Base-by-base conservation (phyloP, 2,113 vertebrate genomes). In the Silurus glanis region DNA sequence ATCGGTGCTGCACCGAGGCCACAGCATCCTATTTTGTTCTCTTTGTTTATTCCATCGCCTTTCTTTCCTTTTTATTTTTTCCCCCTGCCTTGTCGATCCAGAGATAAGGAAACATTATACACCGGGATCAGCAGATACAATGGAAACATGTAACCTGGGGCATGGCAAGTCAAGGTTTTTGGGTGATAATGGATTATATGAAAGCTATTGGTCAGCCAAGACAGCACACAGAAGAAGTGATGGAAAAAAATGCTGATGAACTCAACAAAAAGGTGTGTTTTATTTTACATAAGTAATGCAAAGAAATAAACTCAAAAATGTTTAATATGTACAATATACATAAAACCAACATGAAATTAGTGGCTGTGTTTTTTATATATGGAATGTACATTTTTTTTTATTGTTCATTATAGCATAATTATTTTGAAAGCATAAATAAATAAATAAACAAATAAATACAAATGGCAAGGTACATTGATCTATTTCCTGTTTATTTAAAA, bases 1-100 rank as follows among this genome's bases (percentile, higher is more conserved):
- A 91, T 87, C 69, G 45, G 58, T 67, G 55, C 86, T 86, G 80
- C 83, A 76, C 83, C 23, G 28, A 87, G 83, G 91, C 83, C 78
- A 82, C 47, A n/a, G 53, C 55, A 83, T 87, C 80, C 85, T 55
- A 61, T 66, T 66, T 82, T 80, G 84, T 83, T 84, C 86, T 12
- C 67, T 59, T 80, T 88, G 83, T 83, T 80, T 86, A 59, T 80
- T 80, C 51, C 80, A 28, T 53, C 62, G 23, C 16, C 51, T 78
- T 67, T 76, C 13, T 66, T 64, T 69, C 37, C 9, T 6, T 81
- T 82, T 58, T 61, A 37, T 49, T 86, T 66, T 51, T 80, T 17
- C 8, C 55, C 9, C 25, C 49, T 56, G 14, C 55, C 49, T 71
- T 79, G 84, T 61, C 72, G 56, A 61, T 75, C 23, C 56, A 82